Percentiles rank a stretch among this genome's conserved stretches.
Evolutionary conservation across 2,113 vertebrate species (phyloP).

Genomic region (human (Homo sapiens)): GRCh38 chr14:98492001-98492500

Average conservation of each 20-base stretch:
- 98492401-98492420: conserved; percentile 66
- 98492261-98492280: conserved; percentile 74
- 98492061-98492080: not conserved
- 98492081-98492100: not conserved
- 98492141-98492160: not conserved
- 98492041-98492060: not conserved
- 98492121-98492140: conserved; percentile 6
- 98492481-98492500: not conserved
- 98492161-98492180: conserved; percentile 73
- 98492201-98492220: conserved; percentile 72
- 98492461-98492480: not conserved
- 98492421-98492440: conserved; percentile 60
- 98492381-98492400: conserved; percentile 71
- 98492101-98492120: conserved; percentile 49
- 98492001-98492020: not conserved
- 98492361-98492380: conserved; percentile 78
- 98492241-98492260: conserved; percentile 78
- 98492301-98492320: conserved; percentile 75
- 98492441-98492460: not conserved
- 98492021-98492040: no score
- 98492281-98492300: conserved; percentile 75
- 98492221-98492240: conserved; percentile 79
- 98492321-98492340: conserved; percentile 73
- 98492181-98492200: conserved; percentile 69
- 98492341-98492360: conserved; percentile 74